Conservation (phyloP, 2,113 vertebrate species). For the Ictalurus furcatus region DNA sequence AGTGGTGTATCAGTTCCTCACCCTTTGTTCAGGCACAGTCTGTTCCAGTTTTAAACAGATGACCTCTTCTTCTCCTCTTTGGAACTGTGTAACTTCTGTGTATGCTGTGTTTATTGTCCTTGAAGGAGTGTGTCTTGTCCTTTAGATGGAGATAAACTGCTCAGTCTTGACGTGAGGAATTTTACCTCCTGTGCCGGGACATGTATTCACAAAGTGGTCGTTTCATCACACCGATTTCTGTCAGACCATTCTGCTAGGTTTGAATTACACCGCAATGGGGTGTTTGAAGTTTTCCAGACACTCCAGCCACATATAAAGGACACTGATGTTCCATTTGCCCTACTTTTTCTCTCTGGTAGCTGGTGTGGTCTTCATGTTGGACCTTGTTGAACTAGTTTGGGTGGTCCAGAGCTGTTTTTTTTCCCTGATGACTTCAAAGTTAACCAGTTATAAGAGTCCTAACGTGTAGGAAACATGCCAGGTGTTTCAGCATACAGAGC, state of each 20-base stretch:
- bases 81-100: not conserved
- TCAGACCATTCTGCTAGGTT: not conserved
- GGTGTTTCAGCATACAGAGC: not conserved
- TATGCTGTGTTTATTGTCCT: not conserved
- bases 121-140: constrained; percentile 17
- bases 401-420: not conserved
- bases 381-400: not conserved
- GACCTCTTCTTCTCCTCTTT: constrained; percentile 6
- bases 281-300: constrained; percentile 8
- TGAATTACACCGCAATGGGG: not conserved
- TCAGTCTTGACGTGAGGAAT: constrained; percentile 22
- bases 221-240: constrained; percentile 17
- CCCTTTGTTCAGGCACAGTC: not conserved
- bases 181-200: constrained; percentile 15
- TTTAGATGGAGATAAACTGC: constrained; percentile 23
- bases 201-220: constrained; percentile 12
- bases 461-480: not conserved
- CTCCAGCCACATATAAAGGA: not conserved
- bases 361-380: not conserved
- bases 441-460: not conserved
- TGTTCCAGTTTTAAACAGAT: constrained; percentile 27
- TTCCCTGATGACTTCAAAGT: not conserved
- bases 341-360: not conserved
- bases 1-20: constrained; percentile 2
- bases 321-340: not conserved